Percentiles rank a stretch among this genome's conserved stretches.
These are phyloP conservation scores for Siniperca undulata DNA, from an alignment of 2,797 vertebrate species.

Conservation along the genomic window DNA sequence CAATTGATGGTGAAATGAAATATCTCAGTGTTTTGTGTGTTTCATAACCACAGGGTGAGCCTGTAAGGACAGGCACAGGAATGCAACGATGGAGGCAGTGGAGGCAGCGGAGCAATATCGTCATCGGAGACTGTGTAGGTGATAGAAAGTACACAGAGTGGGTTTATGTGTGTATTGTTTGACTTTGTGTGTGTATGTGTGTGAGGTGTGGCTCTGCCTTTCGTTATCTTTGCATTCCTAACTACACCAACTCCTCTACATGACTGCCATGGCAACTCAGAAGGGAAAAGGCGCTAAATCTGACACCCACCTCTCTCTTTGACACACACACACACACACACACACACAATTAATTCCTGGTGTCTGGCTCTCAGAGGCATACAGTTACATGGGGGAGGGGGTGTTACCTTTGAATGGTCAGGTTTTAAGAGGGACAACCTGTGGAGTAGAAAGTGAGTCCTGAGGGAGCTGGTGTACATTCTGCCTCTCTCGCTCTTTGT, in stretches of 20 bases:
- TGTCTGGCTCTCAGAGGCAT: constrained; percentile 77
- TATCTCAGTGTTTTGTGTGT: constrained; percentile 48
- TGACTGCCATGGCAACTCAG: constrained; percentile 74
- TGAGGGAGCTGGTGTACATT: constrained; percentile 59
- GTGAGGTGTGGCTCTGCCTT: constrained; percentile 67
- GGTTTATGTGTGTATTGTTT: constrained; percentile 48
- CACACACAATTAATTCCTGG: constrained; percentile 66
- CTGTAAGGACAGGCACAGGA: constrained; percentile 75
- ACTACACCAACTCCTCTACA: constrained; percentile 68
- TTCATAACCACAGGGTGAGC: constrained; percentile 64
- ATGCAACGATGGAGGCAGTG: constrained; percentile 62
- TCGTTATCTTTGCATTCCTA: constrained; percentile 82
- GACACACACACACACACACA: constrained; percentile 48
- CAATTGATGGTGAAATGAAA: constrained; percentile 44
- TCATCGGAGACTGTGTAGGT: constrained; percentile 57
- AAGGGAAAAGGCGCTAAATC: constrained; percentile 69
- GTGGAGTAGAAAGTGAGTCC: constrained; percentile 76
- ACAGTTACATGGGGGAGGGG: constrained; percentile 71
- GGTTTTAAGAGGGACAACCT: constrained; percentile 74
- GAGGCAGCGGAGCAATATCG: constrained; percentile 55
- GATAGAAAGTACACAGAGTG: constrained; percentile 56
- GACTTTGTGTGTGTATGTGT: constrained; percentile 34
- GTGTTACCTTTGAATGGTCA: constrained; percentile 68
- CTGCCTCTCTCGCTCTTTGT: constrained; percentile 54
- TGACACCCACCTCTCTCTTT: constrained; percentile 68